These are phyloP conservation scores for Valencia hispanica DNA, from an alignment of 2,797 vertebrate species.

Conservation along the genomic window DNA sequence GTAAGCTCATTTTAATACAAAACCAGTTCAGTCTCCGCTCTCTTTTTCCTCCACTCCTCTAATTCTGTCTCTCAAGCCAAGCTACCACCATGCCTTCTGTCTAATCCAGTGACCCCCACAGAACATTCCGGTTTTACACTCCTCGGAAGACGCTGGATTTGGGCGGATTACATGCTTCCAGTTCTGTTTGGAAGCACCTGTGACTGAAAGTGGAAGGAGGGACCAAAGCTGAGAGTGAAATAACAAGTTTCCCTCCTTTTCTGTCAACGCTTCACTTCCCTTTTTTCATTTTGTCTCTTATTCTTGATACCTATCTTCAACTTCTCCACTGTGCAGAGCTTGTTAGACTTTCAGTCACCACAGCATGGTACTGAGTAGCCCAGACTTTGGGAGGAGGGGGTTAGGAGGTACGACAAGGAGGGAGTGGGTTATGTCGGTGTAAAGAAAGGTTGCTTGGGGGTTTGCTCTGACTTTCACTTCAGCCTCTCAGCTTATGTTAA, in stretches of 20 bases:
- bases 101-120: slow-evolving; percentile 81
- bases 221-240: slow-evolving; percentile 60
- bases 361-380: slow-evolving; percentile 33
- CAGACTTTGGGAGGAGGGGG: slow-evolving; percentile 2
- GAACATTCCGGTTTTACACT: slow-evolving; percentile 83
- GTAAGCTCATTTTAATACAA: slow-evolving; percentile 88
- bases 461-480: slow-evolving; percentile 73
- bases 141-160: slow-evolving; percentile 84
- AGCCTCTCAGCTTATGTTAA: slow-evolving; percentile 81
- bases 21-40: slow-evolving; percentile 74
- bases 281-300: slow-evolving; percentile 14
- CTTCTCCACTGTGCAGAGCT: slow-evolving; percentile 33
- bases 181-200: slow-evolving; percentile 82
- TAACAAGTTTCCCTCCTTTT: slow-evolving; percentile 24
- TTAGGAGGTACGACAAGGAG: slow-evolving; percentile 45
- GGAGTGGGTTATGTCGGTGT: slow-evolving; percentile 59
- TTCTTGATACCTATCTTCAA: slow-evolving; percentile 48
- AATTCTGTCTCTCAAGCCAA: slow-evolving; percentile 84
- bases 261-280: slow-evolving; percentile 12
- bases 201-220: slow-evolving; percentile 68
- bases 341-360: slow-evolving; percentile 31
- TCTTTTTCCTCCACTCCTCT: slow-evolving; percentile 75
- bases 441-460: slow-evolving; percentile 65
- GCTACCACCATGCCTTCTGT: slow-evolving; percentile 80
- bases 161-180: slow-evolving; percentile 84